Evolutionary conservation across 2,888 invertebrate genomes (phyloP), one percentile per base, ranked within the genome.

Genomic region (Cephus sareptanus): DNA sequence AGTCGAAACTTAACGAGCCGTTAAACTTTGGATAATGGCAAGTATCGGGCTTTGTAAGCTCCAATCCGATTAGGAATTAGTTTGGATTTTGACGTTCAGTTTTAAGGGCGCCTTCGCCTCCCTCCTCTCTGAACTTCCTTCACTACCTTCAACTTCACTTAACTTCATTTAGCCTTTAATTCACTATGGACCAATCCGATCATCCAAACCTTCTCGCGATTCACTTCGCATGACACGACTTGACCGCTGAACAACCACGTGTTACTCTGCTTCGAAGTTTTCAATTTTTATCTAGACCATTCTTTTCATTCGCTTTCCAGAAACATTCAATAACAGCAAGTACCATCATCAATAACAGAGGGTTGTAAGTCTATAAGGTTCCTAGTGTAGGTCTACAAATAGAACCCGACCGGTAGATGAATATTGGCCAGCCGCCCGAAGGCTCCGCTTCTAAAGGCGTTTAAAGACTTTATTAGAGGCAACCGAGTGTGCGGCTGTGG

Each of bases 11-110:
- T 74, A 74, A 74, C 74, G 74, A 40, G 74, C 74, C 35, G 74
- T 74, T 34, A 34, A 74, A 40, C 74, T 34, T 34, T 34, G 74
- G 74, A 23, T 74, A 74, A 74, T 23, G 74, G 35, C 74, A 34
- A 34, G 13, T 15, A 23, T 30, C 13, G 74, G 74, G 74, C 31
- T 74, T 34, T 30, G 71, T 12, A 71, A 56, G 56, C 56, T 23
- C 56, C 86, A 81, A 85, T 85, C 82, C 84, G 84, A 86, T 87
- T 85, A 85, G 82, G 83, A 85, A 86, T 85, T 85, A 80, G 83
- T 84, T 83, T 81, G 83, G 82, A 85, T 82, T 83, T 86, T 84
- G 82, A 86, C 83, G 80, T 56, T 23, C 6, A 56, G 9, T 56
- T 56, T 56, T 56, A 56, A 56, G 56, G 56, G 9, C 23, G 23